A percentile compares a stretch with the other conserved stretches of the same genome.
These are phyloP conservation scores for Nycticebus coucang DNA, from an alignment of 2,113 vertebrate genomes.

Conservation along the genomic window DNA sequence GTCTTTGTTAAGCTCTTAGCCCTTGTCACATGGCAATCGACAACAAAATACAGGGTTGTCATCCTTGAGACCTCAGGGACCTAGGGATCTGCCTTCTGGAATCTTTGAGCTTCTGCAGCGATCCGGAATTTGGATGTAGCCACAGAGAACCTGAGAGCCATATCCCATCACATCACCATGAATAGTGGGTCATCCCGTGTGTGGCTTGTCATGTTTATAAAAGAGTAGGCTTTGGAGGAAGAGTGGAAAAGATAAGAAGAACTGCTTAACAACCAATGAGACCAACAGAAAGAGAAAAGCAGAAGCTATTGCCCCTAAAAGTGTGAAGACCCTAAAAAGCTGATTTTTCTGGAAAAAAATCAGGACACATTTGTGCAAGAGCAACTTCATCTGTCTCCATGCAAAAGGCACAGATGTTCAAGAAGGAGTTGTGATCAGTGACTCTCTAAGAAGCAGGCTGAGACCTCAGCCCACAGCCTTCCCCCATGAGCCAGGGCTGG, in stretches of 20 bases:
- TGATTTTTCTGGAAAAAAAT: neutral
- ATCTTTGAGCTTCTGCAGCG: neutral
- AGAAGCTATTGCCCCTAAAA: too few relatives aligned
- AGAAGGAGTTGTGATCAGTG: neutral
- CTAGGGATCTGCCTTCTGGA: neutral
- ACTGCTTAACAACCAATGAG: neutral
- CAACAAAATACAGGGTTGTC: neutral
- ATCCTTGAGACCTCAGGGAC: neutral
- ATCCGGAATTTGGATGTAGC: neutral
- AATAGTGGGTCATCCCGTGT: neutral
- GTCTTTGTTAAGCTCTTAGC: neutral
- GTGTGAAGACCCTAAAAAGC: neutral
- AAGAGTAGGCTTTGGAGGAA: neutral
- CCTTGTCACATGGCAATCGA: fast-evolving
- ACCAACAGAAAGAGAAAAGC: neutral
- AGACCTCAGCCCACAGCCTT: neutral
- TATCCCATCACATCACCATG: fast-evolving
- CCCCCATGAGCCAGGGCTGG: neutral
- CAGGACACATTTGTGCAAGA: fast-evolving
- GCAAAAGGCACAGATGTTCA: fast-evolving
- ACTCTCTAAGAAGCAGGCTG: fast-evolving
- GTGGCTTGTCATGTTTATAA: fast-evolving
- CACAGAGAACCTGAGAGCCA: neutral
- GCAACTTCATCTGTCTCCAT: neutral
- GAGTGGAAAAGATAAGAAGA: too few relatives aligned